A percentile compares a stretch with the other conserved stretches of the same genome.
Conservation (phyloP, 2,797 vertebrate species). For the Taeniopygia guttata region DNA sequence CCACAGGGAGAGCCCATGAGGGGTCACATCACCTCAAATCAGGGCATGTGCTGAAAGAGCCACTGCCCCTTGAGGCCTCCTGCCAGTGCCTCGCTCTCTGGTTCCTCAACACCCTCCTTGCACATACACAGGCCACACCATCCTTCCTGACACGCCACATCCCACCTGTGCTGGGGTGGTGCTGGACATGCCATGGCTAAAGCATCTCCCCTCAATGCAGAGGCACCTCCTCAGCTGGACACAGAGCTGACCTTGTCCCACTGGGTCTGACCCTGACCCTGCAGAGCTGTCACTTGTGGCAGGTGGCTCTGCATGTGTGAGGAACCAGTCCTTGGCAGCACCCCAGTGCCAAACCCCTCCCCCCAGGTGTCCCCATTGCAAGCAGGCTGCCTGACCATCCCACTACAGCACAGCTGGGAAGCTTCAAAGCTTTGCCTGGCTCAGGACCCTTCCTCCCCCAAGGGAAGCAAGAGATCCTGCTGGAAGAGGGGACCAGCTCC, state of each 20-base stretch:
- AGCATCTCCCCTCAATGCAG: neutral
- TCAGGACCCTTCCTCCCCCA: neutral
- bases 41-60: neutral
- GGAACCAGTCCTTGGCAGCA: neutral
- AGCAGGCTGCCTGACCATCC: neutral
- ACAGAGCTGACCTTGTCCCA: neutral
- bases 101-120: neutral
- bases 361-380: fast-evolving
- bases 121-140: neutral
- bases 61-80: neutral
- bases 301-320: neutral
- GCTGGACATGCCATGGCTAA: neutral
- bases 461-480: neutral
- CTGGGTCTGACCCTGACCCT: neutral
- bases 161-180: neutral
- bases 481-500: neutral
- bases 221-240: neutral
- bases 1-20: fast-evolving
- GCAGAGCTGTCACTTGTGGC: fast-evolving
- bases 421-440: neutral
- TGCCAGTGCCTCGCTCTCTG: neutral
- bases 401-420: fast-evolving
- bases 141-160: neutral
- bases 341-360: neutral
- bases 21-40: neutral